Evolutionary conservation across 2,797 vertebrate species (phyloP), one percentile per base, ranked within the genome.

Genomic region (Euthynnus affinis): DNA sequence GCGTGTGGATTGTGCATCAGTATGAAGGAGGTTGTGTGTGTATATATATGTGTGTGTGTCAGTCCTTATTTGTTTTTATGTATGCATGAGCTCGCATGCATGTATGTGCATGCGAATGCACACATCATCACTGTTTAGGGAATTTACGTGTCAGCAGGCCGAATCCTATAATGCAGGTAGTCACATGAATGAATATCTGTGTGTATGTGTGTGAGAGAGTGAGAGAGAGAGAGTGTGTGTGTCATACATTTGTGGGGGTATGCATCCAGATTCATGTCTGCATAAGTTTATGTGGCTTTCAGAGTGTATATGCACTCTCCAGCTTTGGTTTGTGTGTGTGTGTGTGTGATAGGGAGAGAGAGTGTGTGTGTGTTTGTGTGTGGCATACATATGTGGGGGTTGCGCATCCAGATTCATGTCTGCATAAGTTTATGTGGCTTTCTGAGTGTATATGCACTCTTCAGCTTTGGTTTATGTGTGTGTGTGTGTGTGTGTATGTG

Each of bases 61-160:
- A 22, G 48, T 53, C n/a, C 59, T 60, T 71, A 72, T 84, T 86
- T 89, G 83, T 85, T 66, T 75, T 79, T 51, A 65, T 73, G 80
- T 87, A 86, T 92, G 88, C 87, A 86, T 79, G 81, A 83, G 81
- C 78, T 63, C 75, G 80, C 78, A 71, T 62, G 83, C 69, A 63
- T 84, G 85, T 75, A 20, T n/a, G 78, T 75, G 87, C 79, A 87
- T 87, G 83, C 78, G 87, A 76, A 87, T 86, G 84, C 62, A 65
- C 79, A 76, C 84, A 83, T 89, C 71, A 77, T 68, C 79, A 72
- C 66, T 72, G 62, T 89, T 88, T 87, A 81, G 52, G 60, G 76
- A 78, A 68, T 88, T 81, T 51, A 67, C 73, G 23, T 83, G 87
- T 86, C 73, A 86, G 80, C 81, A 74, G 69, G 34, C 59, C 73